Conservation (phyloP, 2,113 vertebrate genomes). For the Malurus alboscapulatus region DNA sequence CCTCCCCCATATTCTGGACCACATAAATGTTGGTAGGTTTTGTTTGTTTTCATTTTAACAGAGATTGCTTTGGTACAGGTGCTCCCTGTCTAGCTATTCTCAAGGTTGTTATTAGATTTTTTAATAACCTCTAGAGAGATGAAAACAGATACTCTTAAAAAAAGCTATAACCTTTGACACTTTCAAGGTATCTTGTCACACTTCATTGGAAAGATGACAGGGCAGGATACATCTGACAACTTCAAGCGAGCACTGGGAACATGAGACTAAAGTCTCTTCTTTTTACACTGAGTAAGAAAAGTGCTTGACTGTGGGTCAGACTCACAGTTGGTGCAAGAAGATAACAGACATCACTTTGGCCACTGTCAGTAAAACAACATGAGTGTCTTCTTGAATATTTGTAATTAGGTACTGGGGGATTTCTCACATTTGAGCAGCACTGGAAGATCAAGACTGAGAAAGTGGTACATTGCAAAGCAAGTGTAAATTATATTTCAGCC, state of each 20-base stretch:
- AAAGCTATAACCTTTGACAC: constrained; percentile 11
- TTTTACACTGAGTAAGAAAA: not conserved
- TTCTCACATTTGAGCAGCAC: not conserved
- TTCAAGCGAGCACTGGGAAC: not conserved
- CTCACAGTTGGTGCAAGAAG: not conserved
- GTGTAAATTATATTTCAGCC: not conserved
- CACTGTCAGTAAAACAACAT: not conserved
- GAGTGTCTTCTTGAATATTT: not conserved
- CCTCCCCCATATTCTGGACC: not conserved
- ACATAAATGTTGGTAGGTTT: not conserved
- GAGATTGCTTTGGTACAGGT: not conserved
- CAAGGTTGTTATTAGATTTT: not conserved
- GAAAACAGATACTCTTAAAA: constrained; percentile 17
- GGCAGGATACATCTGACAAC: not conserved
- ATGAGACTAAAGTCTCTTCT: not conserved
- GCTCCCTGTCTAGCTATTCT: not conserved
- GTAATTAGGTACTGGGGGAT: not conserved
- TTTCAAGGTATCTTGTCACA: not conserved
- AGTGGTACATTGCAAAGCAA: not conserved
- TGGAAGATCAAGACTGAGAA: not conserved
- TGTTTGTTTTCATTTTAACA: not conserved
- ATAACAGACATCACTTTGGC: not conserved
- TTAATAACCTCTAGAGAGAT: not conserved
- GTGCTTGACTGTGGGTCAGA: not conserved
- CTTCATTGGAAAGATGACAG: not conserved